Conservation (phyloP, 2,888 invertebrate species). For the Nemoura dubitans region DNA sequence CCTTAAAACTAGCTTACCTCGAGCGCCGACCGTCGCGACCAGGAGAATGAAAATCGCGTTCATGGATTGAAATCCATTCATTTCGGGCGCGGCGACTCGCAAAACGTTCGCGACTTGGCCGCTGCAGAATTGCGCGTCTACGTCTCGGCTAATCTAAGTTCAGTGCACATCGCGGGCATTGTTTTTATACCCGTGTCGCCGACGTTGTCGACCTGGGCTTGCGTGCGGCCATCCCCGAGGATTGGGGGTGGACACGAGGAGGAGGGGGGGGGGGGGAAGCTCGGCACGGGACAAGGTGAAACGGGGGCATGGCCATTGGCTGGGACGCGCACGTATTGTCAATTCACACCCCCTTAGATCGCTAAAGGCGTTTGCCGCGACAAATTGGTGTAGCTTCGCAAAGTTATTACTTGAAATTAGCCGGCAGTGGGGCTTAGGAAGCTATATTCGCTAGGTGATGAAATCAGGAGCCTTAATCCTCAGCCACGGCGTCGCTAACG, state of each 20-base stretch:
- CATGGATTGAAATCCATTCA: slow-evolving; percentile 4
- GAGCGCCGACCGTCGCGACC: not conserved
- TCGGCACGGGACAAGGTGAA: not conserved
- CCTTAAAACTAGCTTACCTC: not conserved
- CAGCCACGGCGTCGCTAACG: not conserved
- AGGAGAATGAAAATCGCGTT: not conserved
- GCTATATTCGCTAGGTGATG: not conserved
- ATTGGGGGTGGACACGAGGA: too few species aligned
- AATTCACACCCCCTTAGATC: not conserved
- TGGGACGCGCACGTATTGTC: not conserved
- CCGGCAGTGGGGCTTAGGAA: not conserved
- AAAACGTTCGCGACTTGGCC: not conserved
- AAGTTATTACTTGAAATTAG: not conserved
- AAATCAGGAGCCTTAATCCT: slow-evolving; percentile 1
- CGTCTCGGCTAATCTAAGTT: not conserved
- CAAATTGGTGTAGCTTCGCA: not conserved
- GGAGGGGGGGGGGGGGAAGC: not conserved
- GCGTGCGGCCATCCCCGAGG: not conserved
- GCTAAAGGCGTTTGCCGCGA: not conserved
- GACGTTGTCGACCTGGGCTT: not conserved
- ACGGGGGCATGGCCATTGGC: too few species aligned
- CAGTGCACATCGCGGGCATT: not conserved
- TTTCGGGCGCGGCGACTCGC: not conserved
- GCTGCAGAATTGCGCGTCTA: not conserved
- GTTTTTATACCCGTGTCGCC: not conserved